Conservation (phyloP, 2,113 vertebrate genomes). For the Pollimyrus isidori region DNA sequence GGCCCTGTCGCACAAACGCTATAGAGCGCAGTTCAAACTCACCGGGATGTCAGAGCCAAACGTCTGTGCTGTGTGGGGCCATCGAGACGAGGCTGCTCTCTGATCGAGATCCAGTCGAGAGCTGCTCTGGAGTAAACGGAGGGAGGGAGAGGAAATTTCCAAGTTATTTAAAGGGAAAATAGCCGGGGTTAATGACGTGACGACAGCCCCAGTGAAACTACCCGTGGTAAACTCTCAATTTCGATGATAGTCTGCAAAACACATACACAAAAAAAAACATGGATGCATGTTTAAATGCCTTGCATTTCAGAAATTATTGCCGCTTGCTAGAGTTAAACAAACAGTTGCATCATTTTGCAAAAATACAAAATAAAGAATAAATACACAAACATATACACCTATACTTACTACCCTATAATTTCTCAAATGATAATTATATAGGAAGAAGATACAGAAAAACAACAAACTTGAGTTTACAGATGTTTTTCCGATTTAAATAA, state of each 20-base stretch:
- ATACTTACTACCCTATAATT: neutral
- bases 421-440: neutral
- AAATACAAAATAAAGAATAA: slow-evolving; percentile 6
- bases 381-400: neutral
- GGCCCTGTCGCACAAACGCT: neutral
- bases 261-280: neutral
- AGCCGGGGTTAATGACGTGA: neutral
- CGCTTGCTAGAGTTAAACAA: neutral
- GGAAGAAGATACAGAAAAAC: neutral
- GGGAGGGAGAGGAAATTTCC: slow-evolving; percentile 22
- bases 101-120: slow-evolving; percentile 1
- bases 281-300: neutral
- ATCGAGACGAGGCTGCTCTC: slow-evolving; percentile 13
- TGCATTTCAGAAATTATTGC: neutral
- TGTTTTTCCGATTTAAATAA: neutral
- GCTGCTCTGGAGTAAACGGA: slow-evolving; percentile 16
- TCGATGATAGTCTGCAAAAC: neutral
- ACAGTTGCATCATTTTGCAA: neutral
- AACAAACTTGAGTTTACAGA: neutral
- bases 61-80: neutral
- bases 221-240: neutral
- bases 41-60: slow-evolving; percentile 2
- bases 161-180: slow-evolving; percentile 35
- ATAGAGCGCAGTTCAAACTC: neutral
- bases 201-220: neutral